Evolutionary conservation across 2,113 vertebrate species (phyloP).

Genomic region (Pygoscelis antarcticus): DNA sequence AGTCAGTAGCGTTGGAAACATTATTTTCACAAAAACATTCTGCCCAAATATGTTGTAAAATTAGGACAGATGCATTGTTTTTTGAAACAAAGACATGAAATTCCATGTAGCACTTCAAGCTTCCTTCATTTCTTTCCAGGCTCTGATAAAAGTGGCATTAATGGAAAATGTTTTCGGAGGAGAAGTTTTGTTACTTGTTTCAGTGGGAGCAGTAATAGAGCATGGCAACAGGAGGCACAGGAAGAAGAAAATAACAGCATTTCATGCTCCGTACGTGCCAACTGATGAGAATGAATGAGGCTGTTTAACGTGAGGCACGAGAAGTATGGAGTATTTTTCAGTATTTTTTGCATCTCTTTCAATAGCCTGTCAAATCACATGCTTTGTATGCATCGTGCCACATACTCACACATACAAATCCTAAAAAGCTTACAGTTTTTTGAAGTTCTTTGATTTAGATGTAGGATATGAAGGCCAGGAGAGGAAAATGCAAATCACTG

Average conservation of each 20-base stretch:
- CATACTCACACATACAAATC: neutral
- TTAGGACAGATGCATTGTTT: neutral
- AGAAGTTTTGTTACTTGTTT: neutral
- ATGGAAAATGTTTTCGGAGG: neutral
- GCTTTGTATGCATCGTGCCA: no score
- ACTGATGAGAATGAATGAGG: neutral
- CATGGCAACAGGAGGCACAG: neutral
- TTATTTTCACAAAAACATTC: neutral
- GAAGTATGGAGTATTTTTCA: neutral
- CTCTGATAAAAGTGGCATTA: neutral
- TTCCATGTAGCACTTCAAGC: neutral
- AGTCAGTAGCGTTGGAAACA: rapidly evolving
- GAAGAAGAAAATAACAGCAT: neutral
- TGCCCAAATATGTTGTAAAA: neutral
- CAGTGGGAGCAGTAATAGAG: neutral
- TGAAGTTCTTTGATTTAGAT: neutral
- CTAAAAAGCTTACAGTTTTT: neutral
- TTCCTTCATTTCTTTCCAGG: neutral
- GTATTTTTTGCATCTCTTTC: neutral
- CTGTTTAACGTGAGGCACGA: rapidly evolving
- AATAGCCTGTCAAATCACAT: neutral
- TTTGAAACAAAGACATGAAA: neutral
- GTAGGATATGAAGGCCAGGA: neutral
- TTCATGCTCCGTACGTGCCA: neutral
- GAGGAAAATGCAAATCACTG: neutral